Base-by-base conservation (phyloP, 2,888 invertebrate species). In the Flabesymbios commensalis region DNA sequence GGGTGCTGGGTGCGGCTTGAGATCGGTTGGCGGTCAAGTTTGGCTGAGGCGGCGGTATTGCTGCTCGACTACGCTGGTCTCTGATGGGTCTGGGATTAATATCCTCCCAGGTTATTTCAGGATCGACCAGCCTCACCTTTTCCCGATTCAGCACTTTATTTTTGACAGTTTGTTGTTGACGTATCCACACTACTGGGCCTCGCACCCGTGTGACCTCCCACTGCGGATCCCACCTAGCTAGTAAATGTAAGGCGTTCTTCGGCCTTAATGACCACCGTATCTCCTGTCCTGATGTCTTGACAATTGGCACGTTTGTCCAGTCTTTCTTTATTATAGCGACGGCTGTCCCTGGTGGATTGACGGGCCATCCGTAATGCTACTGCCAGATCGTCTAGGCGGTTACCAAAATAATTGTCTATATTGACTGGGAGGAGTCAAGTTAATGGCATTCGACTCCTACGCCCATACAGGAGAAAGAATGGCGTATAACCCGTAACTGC, bases 371-470 rank as follows among this genome's bases (percentile, higher is more conserved):
- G 26, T 31, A 60, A 36, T 31, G 60, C 56, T 4, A 31, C 17
- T 29, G 55, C 48, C 17, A 61, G 24, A 31, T 61, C 41, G 31
- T 57, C 61, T 39, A 57, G 32, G 1, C 61, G 61, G 28, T 61
- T 49, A 17, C 57, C 53, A 26, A 48, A 48, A n/a, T n/a, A n/a
- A n/a, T 32, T 26, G 19, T 10, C 52, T 39, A 1, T 17, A 19
- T n/a, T 4, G 2, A 28, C 24, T 7, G 3, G 5, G 17, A 61
- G 33, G 14, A 36, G 19, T 5, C 22, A 24, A 29, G 57, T 58
- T 19, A 57, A 26, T 2, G 52, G 59, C 32, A 53, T n/a, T 10
- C 59, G 26, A 17, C 19, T n/a, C 10, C 42, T 17, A 41, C 52
- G 17, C 1, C 61, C 52, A 32, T 55, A 58, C 19, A 61, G 2